Conservation (phyloP, 2,888 invertebrate genomes). For the Noctua comes region DNA sequence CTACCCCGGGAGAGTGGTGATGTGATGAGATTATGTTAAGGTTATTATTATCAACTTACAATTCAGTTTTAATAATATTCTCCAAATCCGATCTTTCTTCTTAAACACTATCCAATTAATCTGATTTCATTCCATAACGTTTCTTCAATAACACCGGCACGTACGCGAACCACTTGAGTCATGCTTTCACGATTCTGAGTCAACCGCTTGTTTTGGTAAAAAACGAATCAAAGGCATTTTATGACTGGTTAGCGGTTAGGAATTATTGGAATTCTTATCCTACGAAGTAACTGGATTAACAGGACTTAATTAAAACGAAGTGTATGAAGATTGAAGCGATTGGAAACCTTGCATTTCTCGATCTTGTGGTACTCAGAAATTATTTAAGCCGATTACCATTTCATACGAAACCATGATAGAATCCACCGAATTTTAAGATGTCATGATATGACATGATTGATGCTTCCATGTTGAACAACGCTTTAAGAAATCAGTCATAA, state of each 20-base stretch:
- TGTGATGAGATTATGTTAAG: too few relatives aligned
- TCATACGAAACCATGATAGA: too few relatives aligned
- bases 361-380: neutral
- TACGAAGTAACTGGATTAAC: slow-evolving; percentile 23
- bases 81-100: neutral
- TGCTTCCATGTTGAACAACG: too few relatives aligned
- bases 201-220: slow-evolving; percentile 72
- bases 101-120: slow-evolving; percentile 27
- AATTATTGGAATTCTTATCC: slow-evolving; percentile 68
- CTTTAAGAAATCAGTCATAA: too few relatives aligned
- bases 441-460: too few relatives aligned
- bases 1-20: too few relatives aligned
- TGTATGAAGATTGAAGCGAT: neutral
- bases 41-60: neutral
- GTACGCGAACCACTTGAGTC: slow-evolving; percentile 65
- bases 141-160: slow-evolving; percentile 44
- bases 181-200: slow-evolving; percentile 73
- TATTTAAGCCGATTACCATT: too few relatives aligned
- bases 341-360: neutral
- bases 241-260: slow-evolving; percentile 64
- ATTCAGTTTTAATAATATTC: neutral
- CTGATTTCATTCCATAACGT: slow-evolving; percentile 38
- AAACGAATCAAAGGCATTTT: slow-evolving; percentile 59
- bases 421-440: too few relatives aligned
- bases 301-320: slow-evolving; percentile 16